Evolutionary conservation across 64 coral and sea anemone genomes (phyloP).

Genomic region (Pachyseris speciosa): DNA sequence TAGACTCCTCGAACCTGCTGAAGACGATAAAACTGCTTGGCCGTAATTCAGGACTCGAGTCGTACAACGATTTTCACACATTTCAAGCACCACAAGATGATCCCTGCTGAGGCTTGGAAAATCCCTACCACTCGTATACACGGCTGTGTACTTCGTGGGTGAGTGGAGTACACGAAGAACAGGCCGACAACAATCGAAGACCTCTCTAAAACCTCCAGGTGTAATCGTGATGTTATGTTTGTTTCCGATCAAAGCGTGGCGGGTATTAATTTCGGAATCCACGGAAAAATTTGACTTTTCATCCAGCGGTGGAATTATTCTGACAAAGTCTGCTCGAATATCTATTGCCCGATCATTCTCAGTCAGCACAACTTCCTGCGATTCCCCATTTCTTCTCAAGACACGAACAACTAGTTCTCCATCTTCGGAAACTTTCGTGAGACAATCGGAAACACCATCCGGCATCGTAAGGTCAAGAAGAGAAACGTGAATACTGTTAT

Average conservation of each 20-base stretch:
- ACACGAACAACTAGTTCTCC: conserved; percentile 3
- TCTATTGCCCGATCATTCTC: not conserved
- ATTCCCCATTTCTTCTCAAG: not conserved
- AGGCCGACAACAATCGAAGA: not conserved
- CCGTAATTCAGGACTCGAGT: not conserved
- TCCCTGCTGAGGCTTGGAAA: not conserved
- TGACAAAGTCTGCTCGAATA: not conserved
- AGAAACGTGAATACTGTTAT: not conserved
- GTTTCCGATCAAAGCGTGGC: not conserved
- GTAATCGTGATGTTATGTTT: not conserved
- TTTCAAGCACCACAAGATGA: not conserved
- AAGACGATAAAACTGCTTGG: too few species aligned
- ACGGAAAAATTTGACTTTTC: not conserved
- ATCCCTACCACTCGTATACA: not conserved
- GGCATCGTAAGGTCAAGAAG: not conserved
- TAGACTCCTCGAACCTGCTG: not conserved
- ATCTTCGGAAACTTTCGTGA: conserved; percentile 14
- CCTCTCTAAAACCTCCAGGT: not conserved
- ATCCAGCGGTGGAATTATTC: not conserved
- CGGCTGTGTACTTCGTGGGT: not conserved
- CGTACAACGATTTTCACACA: not conserved
- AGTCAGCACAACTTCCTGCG: not conserved
- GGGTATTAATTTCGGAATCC: not conserved
- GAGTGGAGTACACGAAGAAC: not conserved
- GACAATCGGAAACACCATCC: not conserved